A percentile compares a stretch with the other conserved stretches of the same genome.
Conservation (phyloP, 2,888 invertebrate genomes). For the Thera britannica region DNA sequence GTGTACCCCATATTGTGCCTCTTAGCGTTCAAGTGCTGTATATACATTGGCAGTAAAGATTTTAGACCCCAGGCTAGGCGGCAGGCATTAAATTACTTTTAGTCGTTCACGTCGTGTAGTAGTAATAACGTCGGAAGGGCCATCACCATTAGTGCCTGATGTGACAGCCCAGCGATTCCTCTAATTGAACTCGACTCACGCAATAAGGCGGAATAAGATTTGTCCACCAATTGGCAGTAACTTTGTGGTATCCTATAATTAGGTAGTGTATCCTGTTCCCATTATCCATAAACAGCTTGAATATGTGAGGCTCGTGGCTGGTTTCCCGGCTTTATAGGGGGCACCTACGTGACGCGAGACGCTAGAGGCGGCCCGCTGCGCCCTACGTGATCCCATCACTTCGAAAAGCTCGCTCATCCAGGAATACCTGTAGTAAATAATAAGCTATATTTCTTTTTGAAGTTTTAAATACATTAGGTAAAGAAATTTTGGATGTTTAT, state of each 20-base stretch:
- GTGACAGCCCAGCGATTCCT: slow-evolving; percentile 21
- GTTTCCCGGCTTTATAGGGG: slow-evolving; percentile 58
- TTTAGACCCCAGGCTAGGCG: slow-evolving; percentile 12
- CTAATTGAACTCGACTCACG: slow-evolving; percentile 37
- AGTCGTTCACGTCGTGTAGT: slow-evolving; percentile 19
- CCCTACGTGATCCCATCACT: slow-evolving; percentile 50
- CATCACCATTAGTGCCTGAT: slow-evolving; percentile 28
- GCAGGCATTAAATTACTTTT: slow-evolving; percentile 23
- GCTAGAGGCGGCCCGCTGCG: slow-evolving; percentile 32
- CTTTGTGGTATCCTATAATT: slow-evolving; percentile 55
- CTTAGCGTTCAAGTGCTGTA: slow-evolving; percentile 8
- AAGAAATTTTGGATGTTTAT: background rate
- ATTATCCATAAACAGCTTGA: slow-evolving; percentile 58
- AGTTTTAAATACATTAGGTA: slow-evolving; percentile 6
- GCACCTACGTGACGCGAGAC: slow-evolving; percentile 53
- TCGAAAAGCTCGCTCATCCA: slow-evolving; percentile 27
- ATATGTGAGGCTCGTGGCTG: slow-evolving; percentile 51
- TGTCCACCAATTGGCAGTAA: slow-evolving; percentile 48
- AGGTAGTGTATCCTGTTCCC: slow-evolving; percentile 54
- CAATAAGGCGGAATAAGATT: slow-evolving; percentile 45
- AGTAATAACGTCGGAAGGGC: slow-evolving; percentile 24
- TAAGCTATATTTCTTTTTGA: slow-evolving; percentile 10
- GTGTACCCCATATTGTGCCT: background rate
- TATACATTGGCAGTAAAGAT: slow-evolving; percentile 12
- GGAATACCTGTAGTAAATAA: slow-evolving; percentile 17